Base-by-base conservation (phyloP, 2,888 invertebrate species). In the Pecten maximus region DNA sequence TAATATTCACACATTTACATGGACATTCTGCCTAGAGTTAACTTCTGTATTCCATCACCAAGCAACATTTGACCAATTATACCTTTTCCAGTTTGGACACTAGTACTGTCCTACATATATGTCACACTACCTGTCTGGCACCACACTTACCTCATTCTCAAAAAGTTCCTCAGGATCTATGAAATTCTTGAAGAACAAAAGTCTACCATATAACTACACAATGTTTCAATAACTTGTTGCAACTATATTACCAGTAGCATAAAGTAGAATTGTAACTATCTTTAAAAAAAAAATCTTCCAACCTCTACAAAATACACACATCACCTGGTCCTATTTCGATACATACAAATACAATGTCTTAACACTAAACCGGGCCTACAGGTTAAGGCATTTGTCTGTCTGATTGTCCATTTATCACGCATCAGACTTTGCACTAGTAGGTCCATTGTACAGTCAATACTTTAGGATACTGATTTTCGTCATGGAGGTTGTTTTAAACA, bases 101-200 rank as follows among this genome's bases (percentile, higher is more conserved):
- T 35, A 54, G 50, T 23, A 54, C 3, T 54, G 19, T 6, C 54
- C 8, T 16, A 54, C 44, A 19, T 54, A n/a, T 54, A 60, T 60
- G 28, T 35, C 35, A 74, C 74, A 35, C 74, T 74, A 2, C 28
- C 74, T 35, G 74, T 74, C 0, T 28, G 15, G 35, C 60, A 60
- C 60, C 60, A 60, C 15, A 60, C 74, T 74, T 74, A 74, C 74
- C 74, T 74, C 74, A 35, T 74, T 74, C 12, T 74, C 74, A 28
- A 74, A 4, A 10, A 74, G 74, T 28, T 74, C 74, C 35, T 74
- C 74, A 35, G 74, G 74, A 28, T 35, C 74, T 35, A 74, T 28
- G 35, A 74, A 74, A 74, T 74, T 35, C 74, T 74, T 74, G 35
- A 35, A 74, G 74, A 74, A 74, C 74, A 74, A 74, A 74, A 74